phyloP scores from a whole-genome alignment of 2,113 vertebrate species.

The Leuciscus idus region DNA sequence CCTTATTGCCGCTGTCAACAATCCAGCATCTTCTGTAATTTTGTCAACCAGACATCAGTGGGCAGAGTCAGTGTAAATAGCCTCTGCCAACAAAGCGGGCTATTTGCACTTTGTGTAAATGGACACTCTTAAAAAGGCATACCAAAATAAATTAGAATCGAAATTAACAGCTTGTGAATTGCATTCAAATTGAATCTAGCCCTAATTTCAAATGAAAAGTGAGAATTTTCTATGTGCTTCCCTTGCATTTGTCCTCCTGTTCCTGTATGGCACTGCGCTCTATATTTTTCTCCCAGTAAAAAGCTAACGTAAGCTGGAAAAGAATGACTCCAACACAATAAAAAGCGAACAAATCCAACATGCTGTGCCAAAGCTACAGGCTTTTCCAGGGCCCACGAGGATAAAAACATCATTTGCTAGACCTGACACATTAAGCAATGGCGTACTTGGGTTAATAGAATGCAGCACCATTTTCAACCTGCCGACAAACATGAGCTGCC shows the following conservation, averaged over 20 bases:
- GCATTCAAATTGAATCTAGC: no score
- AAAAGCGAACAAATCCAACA: slow-evolving; percentile 30
- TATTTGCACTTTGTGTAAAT: no score
- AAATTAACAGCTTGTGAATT: neutral
- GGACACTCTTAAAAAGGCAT: no score
- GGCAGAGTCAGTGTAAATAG: no score
- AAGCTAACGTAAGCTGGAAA: slow-evolving; percentile 10
- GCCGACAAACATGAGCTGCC: slow-evolving; percentile 46
- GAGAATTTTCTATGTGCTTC: neutral
- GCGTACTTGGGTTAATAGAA: slow-evolving; percentile 48
- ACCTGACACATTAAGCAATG: slow-evolving; percentile 41
- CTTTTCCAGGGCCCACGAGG: neutral
- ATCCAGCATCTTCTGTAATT: no score
- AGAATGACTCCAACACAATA: slow-evolving; percentile 23
- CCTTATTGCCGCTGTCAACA: no score
- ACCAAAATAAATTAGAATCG: neutral
- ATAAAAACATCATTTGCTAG: slow-evolving; percentile 42
- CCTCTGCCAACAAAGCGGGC: no score
- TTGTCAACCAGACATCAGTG: no score
- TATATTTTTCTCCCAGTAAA: neutral
- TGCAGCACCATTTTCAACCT: slow-evolving; percentile 40
- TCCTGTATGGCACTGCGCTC: neutral
- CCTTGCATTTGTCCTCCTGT: neutral
- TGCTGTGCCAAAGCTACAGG: slow-evolving; percentile 12
- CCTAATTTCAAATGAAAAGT: no score